Percentiles rank a stretch among this genome's conserved stretches.
Evolutionary conservation across 2,797 vertebrate genomes (phyloP).

Genomic region (Gymnothorax javanicus): DNA sequence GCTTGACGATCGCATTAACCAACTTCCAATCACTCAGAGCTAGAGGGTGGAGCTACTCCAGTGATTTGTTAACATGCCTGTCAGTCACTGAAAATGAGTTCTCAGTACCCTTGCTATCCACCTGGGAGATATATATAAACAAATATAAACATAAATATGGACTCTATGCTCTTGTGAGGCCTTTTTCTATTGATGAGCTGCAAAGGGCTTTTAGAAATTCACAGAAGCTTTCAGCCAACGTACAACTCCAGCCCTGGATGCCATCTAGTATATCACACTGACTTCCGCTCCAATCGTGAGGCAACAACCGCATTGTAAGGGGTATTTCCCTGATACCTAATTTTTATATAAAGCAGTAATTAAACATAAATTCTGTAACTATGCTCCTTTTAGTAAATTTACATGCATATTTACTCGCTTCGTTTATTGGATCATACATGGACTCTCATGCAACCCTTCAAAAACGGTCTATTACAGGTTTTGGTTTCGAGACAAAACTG

Average conservation of each 20-base stretch:
- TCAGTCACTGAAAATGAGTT: not conserved
- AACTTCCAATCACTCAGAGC: not conserved
- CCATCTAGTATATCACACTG: not conserved
- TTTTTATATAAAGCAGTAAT: not conserved
- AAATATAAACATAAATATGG: not conserved
- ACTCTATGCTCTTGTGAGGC: not conserved
- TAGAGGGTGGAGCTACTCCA: not conserved
- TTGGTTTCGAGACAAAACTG: not conserved
- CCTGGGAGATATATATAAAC: not conserved
- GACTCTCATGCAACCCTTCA: not conserved
- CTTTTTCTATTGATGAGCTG: not conserved
- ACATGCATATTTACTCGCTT: not conserved
- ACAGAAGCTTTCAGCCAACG: not conserved
- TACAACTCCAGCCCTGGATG: not conserved
- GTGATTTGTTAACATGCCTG: not conserved
- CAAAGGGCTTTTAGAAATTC: not conserved
- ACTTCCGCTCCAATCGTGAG: not conserved
- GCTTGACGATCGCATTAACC: not conserved
- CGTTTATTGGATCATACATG: not conserved
- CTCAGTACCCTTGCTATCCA: not conserved
- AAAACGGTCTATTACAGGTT: not conserved
- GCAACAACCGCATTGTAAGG: not conserved
- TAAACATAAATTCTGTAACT: not conserved
- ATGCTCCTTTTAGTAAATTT: not conserved
- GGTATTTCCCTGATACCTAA: not conserved